A percentile compares a stretch with the other conserved stretches of the same genome.
Conservation (phyloP, 2,113 vertebrate species). For the Sylvietta virens region DNA sequence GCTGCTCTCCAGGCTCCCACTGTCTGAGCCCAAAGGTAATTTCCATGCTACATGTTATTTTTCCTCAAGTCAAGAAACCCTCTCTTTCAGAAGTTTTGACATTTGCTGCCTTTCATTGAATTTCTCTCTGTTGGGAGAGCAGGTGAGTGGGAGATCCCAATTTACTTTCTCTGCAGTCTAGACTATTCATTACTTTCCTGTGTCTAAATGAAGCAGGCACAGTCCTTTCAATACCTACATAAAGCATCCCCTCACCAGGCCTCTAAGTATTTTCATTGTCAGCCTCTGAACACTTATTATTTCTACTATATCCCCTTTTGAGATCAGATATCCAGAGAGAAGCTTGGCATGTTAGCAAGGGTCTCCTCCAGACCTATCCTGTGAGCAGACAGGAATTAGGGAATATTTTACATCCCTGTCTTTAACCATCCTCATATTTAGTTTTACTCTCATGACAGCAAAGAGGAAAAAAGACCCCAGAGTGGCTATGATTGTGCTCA, state of each 20-base stretch:
- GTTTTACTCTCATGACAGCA: neutral
- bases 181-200: constrained; percentile 61
- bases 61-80: neutral
- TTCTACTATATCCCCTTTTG: constrained; percentile 42
- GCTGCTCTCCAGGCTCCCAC: neutral
- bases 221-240: constrained; percentile 57
- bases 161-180: constrained; percentile 60
- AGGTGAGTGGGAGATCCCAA: constrained; percentile 49
- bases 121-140: neutral
- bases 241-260: constrained; percentile 47
- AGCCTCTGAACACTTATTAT: constrained; percentile 57
- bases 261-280: constrained; percentile 65
- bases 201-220: constrained; percentile 41
- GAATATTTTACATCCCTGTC: neutral
- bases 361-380: neutral
- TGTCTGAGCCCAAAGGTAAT: neutral
- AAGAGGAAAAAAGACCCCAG: neutral
- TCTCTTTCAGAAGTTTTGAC: constrained; percentile 5
- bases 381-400: neutral
- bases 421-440: neutral
- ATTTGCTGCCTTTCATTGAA: constrained; percentile 46
- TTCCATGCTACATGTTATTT: neutral
- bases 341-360: neutral
- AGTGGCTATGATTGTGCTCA: neutral
- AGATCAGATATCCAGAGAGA: constrained; percentile 52